phyloP scores from a whole-genome alignment of 2,113 vertebrate species.

The mouse (Mus musculus) region DNA sequence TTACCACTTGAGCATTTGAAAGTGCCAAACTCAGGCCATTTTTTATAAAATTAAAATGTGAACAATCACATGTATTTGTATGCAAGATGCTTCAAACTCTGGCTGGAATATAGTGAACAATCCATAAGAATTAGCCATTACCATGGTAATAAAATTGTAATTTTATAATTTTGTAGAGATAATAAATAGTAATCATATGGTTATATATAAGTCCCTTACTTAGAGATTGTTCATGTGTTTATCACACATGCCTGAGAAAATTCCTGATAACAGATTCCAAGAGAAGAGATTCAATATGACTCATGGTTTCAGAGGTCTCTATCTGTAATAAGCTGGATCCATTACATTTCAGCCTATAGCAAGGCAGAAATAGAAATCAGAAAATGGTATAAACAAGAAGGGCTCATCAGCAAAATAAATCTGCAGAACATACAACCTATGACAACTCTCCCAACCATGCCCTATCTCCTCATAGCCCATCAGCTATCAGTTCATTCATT shows the following conservation, averaged over 20 bases:
- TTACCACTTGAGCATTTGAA: background rate
- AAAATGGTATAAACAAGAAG: background rate
- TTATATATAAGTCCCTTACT: background rate
- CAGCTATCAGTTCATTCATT: background rate
- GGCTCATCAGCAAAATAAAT: background rate
- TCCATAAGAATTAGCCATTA: background rate
- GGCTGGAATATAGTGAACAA: background rate
- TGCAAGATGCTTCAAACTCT: background rate
- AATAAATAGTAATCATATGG: background rate
- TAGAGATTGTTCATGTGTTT: background rate
- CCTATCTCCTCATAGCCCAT: background rate
- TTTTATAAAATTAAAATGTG: background rate
- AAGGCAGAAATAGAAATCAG: background rate
- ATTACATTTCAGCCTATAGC: background rate
- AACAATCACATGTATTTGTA: background rate
- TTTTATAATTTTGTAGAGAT: conserved; percentile 1
- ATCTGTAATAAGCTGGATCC: background rate
- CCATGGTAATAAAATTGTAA: background rate
- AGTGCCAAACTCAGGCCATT: background rate
- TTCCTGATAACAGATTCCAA: background rate
- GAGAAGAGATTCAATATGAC: background rate
- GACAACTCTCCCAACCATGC: background rate
- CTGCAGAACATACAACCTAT: too few relatives aligned
- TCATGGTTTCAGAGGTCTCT: background rate
- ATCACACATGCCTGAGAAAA: background rate